Evolutionary conservation across 2,113 vertebrate genomes (phyloP).

Genomic region (Pterophyllum scalare): DNA sequence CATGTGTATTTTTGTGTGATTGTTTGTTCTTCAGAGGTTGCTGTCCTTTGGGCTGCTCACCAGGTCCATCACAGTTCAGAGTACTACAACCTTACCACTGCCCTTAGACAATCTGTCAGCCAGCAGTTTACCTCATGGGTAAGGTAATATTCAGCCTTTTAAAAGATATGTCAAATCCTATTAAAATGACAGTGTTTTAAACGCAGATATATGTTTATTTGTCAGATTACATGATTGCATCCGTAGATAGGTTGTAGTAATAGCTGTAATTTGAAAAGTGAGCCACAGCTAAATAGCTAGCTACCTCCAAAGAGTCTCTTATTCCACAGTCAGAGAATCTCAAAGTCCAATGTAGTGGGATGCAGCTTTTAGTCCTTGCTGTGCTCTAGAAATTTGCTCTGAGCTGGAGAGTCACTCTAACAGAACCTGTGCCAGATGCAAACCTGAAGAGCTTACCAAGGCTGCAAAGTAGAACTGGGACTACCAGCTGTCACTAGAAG

Average conservation of each 20-base stretch:
- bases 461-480: not conserved
- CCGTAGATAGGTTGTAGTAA: accelerated
- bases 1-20: constrained; percentile 8
- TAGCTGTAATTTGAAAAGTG: not conserved
- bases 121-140: constrained; percentile 92
- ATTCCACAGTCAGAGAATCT: not conserved
- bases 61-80: constrained; percentile 96
- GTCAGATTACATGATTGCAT: not conserved
- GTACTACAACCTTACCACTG: constrained; percentile 92
- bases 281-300: not conserved
- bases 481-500: not conserved
- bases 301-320: not conserved
- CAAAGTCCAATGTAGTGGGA: not conserved
- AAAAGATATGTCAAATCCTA: not conserved
- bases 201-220: no score
- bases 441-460: not conserved
- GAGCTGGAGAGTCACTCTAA: not conserved
- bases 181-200: no score
- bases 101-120: constrained; percentile 88
- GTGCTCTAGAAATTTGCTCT: not conserved
- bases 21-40: constrained; percentile 84
- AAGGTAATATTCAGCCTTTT: constrained; percentile 56
- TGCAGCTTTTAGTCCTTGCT: not conserved
- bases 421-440: not conserved
- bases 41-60: constrained; percentile 93